Evolutionary conservation across 2,113 vertebrate species (phyloP).

Genomic region (Pachyramphus minor): DNA sequence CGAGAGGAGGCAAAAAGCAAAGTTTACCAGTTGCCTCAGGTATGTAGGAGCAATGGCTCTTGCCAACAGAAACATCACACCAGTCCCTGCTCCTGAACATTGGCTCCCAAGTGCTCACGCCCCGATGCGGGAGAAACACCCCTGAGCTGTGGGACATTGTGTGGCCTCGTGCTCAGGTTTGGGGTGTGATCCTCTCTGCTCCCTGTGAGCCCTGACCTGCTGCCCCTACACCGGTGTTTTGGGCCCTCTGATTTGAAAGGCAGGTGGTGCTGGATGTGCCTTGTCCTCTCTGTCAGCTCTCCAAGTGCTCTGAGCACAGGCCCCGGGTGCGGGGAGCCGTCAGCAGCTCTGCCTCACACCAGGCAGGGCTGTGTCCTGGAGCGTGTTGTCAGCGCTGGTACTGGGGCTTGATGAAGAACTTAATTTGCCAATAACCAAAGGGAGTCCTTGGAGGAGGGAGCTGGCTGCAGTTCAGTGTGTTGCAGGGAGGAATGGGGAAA

Average conservation of each 20-base stretch:
- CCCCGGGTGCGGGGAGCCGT: rapidly evolving
- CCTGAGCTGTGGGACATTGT: rapidly evolving
- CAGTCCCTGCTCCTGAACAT: rapidly evolving
- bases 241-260: background rate
- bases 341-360: background rate
- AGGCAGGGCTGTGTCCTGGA: background rate
- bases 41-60: rapidly evolving
- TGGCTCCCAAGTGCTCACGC: rapidly evolving
- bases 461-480: background rate
- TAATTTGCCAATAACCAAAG: background rate
- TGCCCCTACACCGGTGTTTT: rapidly evolving
- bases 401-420: background rate
- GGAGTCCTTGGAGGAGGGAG: background rate
- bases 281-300: background rate
- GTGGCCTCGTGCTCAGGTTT: background rate
- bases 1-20: background rate
- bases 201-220: background rate
- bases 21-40: background rate
- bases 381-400: rapidly evolving
- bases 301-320: background rate
- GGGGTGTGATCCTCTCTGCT: background rate
- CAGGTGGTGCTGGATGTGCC: background rate
- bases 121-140: rapidly evolving
- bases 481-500: background rate
- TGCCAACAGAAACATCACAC: background rate